Conservation (phyloP, 2,888 invertebrate genomes). For the Lasioglossum leucozonium region DNA sequence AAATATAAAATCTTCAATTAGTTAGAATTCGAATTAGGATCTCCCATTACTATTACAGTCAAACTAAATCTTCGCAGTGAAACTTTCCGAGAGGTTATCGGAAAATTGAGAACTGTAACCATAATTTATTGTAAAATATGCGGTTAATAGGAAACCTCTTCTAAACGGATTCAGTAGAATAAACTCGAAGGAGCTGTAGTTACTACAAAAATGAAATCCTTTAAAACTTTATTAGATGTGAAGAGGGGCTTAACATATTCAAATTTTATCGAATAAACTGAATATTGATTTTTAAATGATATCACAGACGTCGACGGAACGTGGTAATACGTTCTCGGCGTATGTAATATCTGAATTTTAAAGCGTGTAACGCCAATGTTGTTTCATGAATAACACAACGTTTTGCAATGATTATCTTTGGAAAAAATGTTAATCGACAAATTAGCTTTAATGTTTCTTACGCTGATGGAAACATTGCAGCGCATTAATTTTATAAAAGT, state of each 20-base stretch:
- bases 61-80: not conserved
- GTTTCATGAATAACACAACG: not conserved
- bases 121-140: not conserved
- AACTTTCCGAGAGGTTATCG: not conserved
- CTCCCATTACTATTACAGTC: not conserved
- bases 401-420: not conserved
- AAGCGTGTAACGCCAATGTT: not conserved
- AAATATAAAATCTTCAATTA: too few species aligned
- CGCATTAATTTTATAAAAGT: not conserved
- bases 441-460: not conserved
- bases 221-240: not conserved
- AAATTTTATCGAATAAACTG: not conserved
- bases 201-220: not conserved
- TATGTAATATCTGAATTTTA: not conserved
- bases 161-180: not conserved
- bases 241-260: not conserved
- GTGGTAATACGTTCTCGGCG: not conserved
- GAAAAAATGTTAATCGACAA: not conserved
- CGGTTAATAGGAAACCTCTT: not conserved
- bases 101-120: not conserved
- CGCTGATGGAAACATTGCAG: not conserved
- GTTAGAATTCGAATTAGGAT: not conserved
- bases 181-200: not conserved
- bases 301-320: not conserved
- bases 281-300: constrained; percentile 12